Percentiles rank a stretch among this genome's conserved stretches.
phyloP scores from a whole-genome alignment of 2,797 vertebrate species.

The Helarctos malayanus region DNA sequence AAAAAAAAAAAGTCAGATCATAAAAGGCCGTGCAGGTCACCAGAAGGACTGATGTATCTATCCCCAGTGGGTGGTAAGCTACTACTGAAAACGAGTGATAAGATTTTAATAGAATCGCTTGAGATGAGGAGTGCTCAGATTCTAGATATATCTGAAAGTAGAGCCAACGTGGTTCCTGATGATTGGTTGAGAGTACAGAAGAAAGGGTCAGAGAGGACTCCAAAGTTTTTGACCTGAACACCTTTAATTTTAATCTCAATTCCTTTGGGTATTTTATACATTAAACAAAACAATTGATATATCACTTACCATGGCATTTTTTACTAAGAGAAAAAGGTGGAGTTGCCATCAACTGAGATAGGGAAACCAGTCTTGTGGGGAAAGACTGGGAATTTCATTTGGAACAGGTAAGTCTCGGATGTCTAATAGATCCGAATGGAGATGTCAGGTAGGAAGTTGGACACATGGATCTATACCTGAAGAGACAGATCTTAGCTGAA shows the following conservation, averaged over 20 bases:
- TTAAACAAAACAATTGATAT: neutral
- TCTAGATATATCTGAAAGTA: neutral
- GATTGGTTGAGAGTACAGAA: neutral
- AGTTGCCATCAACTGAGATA: neutral
- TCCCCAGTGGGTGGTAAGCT: neutral
- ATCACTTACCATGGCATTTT: neutral
- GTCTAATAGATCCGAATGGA: neutral
- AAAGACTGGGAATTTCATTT: conserved; percentile 39
- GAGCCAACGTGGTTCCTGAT: neutral
- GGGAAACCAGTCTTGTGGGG: neutral
- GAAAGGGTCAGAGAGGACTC: neutral
- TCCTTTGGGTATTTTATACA: conserved; percentile 9
- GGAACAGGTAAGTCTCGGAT: neutral
- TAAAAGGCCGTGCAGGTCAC: neutral
- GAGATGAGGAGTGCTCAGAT: neutral
- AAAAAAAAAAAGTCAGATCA: too few species aligned
- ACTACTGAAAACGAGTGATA: neutral
- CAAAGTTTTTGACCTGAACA: neutral
- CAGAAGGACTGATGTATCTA: neutral
- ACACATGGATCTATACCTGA: neutral
- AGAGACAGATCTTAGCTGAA: neutral
- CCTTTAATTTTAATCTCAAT: conserved; percentile 1
- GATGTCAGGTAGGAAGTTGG: neutral
- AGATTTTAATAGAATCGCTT: neutral
- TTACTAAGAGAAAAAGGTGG: conserved; percentile 11